These are phyloP conservation scores for Daktulosphaira vitifoliae DNA, from an alignment of 1,140 invertebrate genomes.

Conservation along the genomic window DNA sequence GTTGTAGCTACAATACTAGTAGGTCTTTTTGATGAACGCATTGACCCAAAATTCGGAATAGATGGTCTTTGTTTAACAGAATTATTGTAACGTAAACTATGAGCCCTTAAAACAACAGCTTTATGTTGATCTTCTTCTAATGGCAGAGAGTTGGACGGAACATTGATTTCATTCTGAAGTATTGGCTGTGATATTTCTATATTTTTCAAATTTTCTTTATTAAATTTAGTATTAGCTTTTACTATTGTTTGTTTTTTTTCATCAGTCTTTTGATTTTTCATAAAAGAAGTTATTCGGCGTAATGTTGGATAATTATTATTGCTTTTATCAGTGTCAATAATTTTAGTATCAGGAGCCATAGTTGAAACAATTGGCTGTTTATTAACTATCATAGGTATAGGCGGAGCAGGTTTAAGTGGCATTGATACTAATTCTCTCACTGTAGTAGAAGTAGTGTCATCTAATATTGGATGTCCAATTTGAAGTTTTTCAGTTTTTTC, in stretches of 20 bases:
- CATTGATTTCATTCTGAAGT: slow-evolving; percentile 55
- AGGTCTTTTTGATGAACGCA: slow-evolving; percentile 59
- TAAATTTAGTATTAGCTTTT: slow-evolving; percentile 42
- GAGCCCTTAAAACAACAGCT: slow-evolving; percentile 56
- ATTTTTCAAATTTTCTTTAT: slow-evolving; percentile 60
- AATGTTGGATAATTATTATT: slow-evolving; percentile 43
- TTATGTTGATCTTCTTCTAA: slow-evolving; percentile 45
- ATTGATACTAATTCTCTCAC: slow-evolving; percentile 54
- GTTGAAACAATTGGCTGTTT: slow-evolving; percentile 41
- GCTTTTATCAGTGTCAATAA: slow-evolving; percentile 42
- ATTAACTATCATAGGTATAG: slow-evolving; percentile 47
- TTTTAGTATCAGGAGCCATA: slow-evolving; percentile 45
- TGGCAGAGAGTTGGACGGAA: slow-evolving; percentile 46
- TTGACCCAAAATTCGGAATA: slow-evolving; percentile 69
- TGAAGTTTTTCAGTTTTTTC: slow-evolving; percentile 51
- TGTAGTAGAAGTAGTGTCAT: slow-evolving; percentile 62
- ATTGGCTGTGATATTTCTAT: slow-evolving; percentile 75
- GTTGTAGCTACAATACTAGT: slow-evolving; percentile 55
- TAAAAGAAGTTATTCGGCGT: slow-evolving; percentile 65
- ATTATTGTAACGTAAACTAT: slow-evolving; percentile 61
- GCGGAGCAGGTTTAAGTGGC: slow-evolving; percentile 35
- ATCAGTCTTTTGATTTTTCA: slow-evolving; percentile 46
- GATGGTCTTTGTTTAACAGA: slow-evolving; percentile 47
- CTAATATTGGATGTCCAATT: slow-evolving; percentile 68
- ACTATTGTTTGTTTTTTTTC: neutral